Conservation (phyloP, 2,797 vertebrate genomes). For the Thripadectes ignobilis region DNA sequence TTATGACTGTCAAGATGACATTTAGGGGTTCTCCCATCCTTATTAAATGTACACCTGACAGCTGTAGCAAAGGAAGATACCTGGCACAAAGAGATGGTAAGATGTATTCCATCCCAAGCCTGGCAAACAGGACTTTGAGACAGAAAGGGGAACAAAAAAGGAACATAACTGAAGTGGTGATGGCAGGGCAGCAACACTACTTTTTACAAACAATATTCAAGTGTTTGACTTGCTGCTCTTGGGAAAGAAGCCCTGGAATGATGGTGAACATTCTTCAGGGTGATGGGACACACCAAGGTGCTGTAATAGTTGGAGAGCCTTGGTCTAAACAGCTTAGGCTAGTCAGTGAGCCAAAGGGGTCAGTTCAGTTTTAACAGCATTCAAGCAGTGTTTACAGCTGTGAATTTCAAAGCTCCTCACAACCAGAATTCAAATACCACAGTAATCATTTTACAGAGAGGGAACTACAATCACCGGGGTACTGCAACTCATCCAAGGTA, state of each 20-base stretch:
- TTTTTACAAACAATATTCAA: neutral
- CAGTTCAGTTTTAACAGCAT: neutral
- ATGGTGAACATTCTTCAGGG: neutral
- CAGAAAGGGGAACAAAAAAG: neutral
- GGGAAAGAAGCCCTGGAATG: neutral
- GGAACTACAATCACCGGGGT: neutral
- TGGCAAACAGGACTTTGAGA: neutral
- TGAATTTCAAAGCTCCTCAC: neutral
- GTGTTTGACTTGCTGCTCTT: neutral
- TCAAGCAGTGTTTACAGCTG: neutral
- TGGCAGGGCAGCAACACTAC: neutral
- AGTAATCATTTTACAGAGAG: neutral
- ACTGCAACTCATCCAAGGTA: neutral
- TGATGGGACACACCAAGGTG: neutral
- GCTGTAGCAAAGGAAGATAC: neutral
- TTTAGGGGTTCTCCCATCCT: neutral
- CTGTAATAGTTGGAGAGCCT: neutral
- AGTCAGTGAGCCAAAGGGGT: neutral
- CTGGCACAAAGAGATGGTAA: neutral
- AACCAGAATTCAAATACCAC: conserved; percentile 25
- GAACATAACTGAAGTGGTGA: neutral
- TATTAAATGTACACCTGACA: neutral
- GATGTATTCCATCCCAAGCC: neutral
- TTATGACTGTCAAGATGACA: neutral
- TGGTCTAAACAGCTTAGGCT: neutral